phyloP scores from a whole-genome alignment of 2,888 invertebrate genomes.

The Celastrina argiolus region DNA sequence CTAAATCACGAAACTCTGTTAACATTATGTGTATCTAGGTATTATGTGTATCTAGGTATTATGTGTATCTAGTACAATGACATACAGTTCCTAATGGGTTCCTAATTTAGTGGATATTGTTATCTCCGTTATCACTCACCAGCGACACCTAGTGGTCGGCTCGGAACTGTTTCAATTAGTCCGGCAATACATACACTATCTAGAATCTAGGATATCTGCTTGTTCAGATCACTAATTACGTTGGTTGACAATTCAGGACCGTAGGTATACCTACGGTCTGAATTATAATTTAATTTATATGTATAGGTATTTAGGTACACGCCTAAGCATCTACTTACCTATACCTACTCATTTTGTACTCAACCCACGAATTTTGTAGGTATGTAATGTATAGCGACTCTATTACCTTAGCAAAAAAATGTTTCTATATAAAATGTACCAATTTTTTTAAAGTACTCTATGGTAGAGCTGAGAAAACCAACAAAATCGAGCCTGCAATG shows the following conservation, averaged over 20 bases:
- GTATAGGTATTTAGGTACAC: not conserved
- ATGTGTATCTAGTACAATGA: no score
- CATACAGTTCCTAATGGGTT: not conserved
- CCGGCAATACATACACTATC: not conserved
- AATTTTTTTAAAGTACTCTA: not conserved
- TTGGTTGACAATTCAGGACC: not conserved
- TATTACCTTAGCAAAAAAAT: not conserved
- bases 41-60: not conserved
- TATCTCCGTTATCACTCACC: not conserved
- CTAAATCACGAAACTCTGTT: not conserved
- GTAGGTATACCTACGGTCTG: not conserved
- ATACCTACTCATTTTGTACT: not conserved
- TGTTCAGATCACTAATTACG: not conserved
- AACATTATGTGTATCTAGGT: no score
- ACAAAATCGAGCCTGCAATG: not conserved
- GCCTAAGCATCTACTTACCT: not conserved
- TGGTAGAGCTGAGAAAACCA: not conserved
- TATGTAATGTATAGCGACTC: not conserved
- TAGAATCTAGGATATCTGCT: not conserved
- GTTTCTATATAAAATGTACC: not conserved
- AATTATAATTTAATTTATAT: not conserved
- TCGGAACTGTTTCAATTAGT: slow-evolving; percentile 10
- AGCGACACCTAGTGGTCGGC: slow-evolving; percentile 1
- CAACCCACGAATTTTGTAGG: not conserved
- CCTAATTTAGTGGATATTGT: slow-evolving; percentile 9